Conservation (phyloP, 2,113 vertebrate species). For the Rousettus leschenaultii region DNA sequence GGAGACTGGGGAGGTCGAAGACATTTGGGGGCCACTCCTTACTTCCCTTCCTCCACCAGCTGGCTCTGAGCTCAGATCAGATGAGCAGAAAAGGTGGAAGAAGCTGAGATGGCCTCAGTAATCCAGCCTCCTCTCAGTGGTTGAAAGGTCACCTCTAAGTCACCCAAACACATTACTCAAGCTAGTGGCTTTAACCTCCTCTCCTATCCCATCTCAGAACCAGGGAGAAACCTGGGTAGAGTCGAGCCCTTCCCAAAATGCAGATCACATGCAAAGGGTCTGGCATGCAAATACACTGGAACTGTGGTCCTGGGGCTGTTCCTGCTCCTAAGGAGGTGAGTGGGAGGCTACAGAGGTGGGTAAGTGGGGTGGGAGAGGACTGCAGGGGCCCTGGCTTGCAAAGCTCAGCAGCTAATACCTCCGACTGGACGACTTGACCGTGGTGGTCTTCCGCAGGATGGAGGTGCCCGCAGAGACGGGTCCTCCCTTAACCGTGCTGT, state of each 20-base stretch:
- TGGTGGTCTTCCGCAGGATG: slow-evolving; percentile 70
- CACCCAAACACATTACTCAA: not conserved
- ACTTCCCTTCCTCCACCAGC: not conserved
- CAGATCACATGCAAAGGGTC: not conserved
- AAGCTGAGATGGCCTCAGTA: not conserved
- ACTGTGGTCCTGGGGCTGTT: not conserved
- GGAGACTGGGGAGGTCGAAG: not conserved
- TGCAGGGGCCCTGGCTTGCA: not conserved
- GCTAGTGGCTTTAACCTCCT: not conserved
- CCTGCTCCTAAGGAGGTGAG: not conserved
- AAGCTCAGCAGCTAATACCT: slow-evolving; percentile 45
- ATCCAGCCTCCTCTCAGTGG: not conserved
- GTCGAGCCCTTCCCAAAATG: not conserved
- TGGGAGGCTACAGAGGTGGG: not conserved
- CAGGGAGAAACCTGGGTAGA: not conserved
- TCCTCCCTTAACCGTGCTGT: slow-evolving; percentile 30
- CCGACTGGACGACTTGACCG: slow-evolving; percentile 55
- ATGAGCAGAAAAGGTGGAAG: not conserved
- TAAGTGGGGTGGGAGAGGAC: not conserved
- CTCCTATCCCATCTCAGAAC: not conserved
- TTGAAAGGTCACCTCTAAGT: not conserved
- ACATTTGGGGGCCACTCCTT: not conserved
- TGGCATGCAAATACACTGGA: not conserved
- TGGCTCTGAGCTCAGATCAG: not conserved
- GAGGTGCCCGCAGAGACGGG: slow-evolving; percentile 43